Conservation (phyloP, 2,888 invertebrate genomes). For the Dendrolimus houi region DNA sequence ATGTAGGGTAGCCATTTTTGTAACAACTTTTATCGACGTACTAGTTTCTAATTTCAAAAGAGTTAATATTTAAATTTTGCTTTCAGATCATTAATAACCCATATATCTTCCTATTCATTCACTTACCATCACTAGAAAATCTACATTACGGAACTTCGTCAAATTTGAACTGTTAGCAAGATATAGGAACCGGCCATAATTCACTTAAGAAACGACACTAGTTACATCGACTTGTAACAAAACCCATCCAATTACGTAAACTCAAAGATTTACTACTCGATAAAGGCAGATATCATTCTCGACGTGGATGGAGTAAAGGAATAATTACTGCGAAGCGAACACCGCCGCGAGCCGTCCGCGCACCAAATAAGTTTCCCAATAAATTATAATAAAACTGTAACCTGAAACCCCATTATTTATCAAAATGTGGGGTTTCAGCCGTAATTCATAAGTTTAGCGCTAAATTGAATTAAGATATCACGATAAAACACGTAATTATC, state of each 20-base stretch:
- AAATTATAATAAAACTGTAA: conserved; percentile 1
- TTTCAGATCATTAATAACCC: no score
- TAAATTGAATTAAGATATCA: background rate
- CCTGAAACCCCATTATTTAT: background rate
- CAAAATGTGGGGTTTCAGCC: background rate
- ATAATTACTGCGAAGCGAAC: background rate
- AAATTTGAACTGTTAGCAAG: no score
- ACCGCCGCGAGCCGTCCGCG: background rate
- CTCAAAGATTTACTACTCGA: background rate
- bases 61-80: no score
- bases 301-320: background rate
- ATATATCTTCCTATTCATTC: no score
- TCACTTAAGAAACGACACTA: background rate
- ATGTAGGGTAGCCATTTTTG: no score
- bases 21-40: no score
- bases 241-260: background rate
- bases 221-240: background rate
- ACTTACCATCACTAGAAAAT: no score
- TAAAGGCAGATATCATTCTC: background rate
- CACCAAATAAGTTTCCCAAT: background rate
- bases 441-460: background rate
- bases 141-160: no score
- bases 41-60: no score
- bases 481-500: no score
- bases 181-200: background rate